phyloP scores from a whole-genome alignment of 2,797 vertebrate genomes.

The Mus spretus region DNA sequence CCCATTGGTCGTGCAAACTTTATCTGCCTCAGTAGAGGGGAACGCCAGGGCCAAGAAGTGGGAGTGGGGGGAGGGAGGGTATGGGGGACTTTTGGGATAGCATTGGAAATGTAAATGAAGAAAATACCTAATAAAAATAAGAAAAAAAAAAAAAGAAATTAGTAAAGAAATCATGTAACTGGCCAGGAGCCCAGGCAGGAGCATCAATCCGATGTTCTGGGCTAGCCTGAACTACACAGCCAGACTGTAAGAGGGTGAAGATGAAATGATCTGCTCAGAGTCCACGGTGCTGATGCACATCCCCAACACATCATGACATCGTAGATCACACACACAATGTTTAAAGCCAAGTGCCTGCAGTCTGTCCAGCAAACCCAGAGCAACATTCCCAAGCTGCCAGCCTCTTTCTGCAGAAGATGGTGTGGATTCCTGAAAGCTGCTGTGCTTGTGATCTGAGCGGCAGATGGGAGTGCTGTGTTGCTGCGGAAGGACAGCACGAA shows the following conservation, averaged over 20 bases:
- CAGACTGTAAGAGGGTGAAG: not conserved
- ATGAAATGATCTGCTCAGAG: not conserved
- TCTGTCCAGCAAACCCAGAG: constrained; percentile 12
- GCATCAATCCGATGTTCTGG: not conserved
- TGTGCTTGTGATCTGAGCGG: not conserved
- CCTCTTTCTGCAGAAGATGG: not conserved
- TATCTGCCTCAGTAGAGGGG: too few species aligned
- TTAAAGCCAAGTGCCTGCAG: not conserved
- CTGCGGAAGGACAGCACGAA: not conserved
- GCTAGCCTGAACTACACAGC: not conserved
- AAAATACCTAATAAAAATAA: too few species aligned
- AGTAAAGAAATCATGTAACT: not conserved
- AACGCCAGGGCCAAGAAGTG: too few species aligned
- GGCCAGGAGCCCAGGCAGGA: not conserved
- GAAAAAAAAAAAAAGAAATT: not conserved
- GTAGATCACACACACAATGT: not conserved
- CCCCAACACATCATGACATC: not conserved
- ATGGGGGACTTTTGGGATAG: too few species aligned
- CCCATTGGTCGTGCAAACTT: too few species aligned
- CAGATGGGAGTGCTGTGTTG: not conserved
- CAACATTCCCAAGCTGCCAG: not conserved
- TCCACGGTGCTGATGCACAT: not conserved
- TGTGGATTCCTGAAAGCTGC: not conserved
- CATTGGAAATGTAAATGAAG: too few species aligned
- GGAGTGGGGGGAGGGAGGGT: too few species aligned